Conservation (phyloP, 1,140 invertebrate genomes). For the Coptotermes formosanus region DNA sequence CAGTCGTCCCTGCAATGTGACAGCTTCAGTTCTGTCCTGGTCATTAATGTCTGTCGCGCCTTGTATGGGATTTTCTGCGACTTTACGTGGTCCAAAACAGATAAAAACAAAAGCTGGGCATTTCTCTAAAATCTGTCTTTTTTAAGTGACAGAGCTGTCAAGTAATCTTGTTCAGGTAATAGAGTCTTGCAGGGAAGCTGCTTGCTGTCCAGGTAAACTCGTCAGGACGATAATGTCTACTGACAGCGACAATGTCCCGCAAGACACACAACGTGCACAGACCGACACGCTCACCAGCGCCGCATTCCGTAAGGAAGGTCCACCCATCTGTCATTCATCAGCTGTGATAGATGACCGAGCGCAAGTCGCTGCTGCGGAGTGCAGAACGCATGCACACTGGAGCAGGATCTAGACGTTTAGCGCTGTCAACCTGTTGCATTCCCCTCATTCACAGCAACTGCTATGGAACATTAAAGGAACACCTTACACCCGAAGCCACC, state of each 20-base stretch:
- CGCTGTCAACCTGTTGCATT: background rate
- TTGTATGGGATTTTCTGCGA: too few species aligned
- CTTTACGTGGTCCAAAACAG: too few species aligned
- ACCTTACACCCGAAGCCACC: too few species aligned
- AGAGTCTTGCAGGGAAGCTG: background rate
- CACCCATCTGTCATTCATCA: background rate
- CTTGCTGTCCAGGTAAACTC: background rate
- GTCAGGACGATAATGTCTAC: background rate
- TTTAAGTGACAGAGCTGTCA: too few species aligned
- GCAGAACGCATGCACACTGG: background rate
- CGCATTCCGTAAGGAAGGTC: background rate
- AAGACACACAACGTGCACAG: background rate
- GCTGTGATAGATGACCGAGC: background rate
- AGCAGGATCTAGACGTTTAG: background rate
- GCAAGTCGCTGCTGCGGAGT: background rate
- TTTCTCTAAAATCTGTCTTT: too few species aligned
- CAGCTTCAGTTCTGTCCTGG: too few species aligned
- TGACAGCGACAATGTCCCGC: background rate
- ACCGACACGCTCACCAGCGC: background rate
- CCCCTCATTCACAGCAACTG: background rate
- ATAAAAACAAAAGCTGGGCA: too few species aligned
- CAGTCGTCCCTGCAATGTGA: too few species aligned
- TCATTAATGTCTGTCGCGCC: too few species aligned
- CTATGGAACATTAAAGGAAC: too few species aligned
- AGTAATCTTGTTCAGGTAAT: too few species aligned